A percentile compares a stretch with the other conserved stretches of the same genome.
Evolutionary conservation across 2,888 invertebrate genomes (phyloP).

Genomic region (Lasioglossum calceatum): DNA sequence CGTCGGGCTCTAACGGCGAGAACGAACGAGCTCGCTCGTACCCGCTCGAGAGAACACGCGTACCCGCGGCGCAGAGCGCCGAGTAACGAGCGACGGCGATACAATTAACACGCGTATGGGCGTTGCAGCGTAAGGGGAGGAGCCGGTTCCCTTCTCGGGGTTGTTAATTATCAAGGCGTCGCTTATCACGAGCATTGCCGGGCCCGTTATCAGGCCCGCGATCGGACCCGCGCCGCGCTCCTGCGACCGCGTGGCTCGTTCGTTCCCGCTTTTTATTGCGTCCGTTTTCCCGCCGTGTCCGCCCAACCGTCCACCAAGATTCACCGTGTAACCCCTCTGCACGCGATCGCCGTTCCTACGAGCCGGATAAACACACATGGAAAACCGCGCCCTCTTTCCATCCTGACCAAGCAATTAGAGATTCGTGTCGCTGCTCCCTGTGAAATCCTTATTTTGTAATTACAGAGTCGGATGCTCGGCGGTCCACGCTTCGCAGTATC

Average conservation of each 20-base stretch:
- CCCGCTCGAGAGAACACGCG: slow-evolving; percentile 26
- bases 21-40: slow-evolving; percentile 60
- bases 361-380: slow-evolving; percentile 12
- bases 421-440: slow-evolving; percentile 49
- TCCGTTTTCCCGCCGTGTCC: slow-evolving; percentile 31
- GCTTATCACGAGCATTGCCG: slow-evolving; percentile 43
- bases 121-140: slow-evolving; percentile 50
- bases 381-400: slow-evolving; percentile 34
- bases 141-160: slow-evolving; percentile 63
- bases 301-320: background rate
- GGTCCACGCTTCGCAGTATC: background rate
- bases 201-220: slow-evolving; percentile 43
- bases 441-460: slow-evolving; percentile 39
- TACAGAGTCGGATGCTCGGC: slow-evolving; percentile 17
- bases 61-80: background rate
- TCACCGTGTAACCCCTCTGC: slow-evolving; percentile 1
- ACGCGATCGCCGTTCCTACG: background rate
- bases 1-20: slow-evolving; percentile 31
- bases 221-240: slow-evolving; percentile 32
- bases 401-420: slow-evolving; percentile 40
- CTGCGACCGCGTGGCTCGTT: slow-evolving; percentile 34
- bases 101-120: slow-evolving; percentile 49
- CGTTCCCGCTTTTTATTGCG: slow-evolving; percentile 40
- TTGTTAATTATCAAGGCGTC: slow-evolving; percentile 74
- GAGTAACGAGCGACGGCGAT: slow-evolving; percentile 51